Evolutionary conservation across 2,113 vertebrate genomes (phyloP), one percentile per base, ranked within the genome.

Genomic region (Takifugu bimaculatus): DNA sequence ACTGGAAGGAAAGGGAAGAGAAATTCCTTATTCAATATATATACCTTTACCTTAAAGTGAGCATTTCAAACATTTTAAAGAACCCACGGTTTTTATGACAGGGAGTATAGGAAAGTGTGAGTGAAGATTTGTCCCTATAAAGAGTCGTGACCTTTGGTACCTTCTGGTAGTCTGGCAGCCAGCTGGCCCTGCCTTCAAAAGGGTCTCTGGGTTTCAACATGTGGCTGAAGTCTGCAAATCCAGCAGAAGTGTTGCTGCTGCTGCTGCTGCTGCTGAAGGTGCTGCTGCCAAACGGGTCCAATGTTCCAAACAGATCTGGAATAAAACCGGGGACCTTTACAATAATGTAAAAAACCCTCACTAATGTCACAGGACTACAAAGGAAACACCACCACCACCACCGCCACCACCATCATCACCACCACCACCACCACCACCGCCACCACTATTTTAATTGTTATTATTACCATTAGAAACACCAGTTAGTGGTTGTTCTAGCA

Each of bases 161-260:
- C 86, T 89, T 86, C 73, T 88, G 86, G 55, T 87, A 86, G 50
- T 89, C 88, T 13, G 86, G 86, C 47, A 85, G 60, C 87, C 87
- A 89, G 60, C 75, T 54, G 52, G 83, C 82, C 20, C 86, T 50
- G 67, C 85, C 86, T 71, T 89, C 82, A 66, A 85, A 83, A 0
- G 70, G 73, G 58, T 85, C 87, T 49, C 76, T 91, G 89, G 94
- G 91, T 91, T 97, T 96, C 25, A 95, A 93, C 97, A 99, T 99
- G 77, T 94, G 95, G 86, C 95, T 99, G 90, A 99, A 99, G 88
- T 99, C 95, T 35, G 97, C 97, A 77, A 99, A 99, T 35, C 94
- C 94, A 74, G 94, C 88, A 2, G 86, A 85, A 63, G 93, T 93
- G 60, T 87, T 87, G 57, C 90, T 93, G 80, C 92, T 72, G 65